phyloP scores from a whole-genome alignment of 2,888 invertebrate genomes.

The Eremobia ochroleuca region DNA sequence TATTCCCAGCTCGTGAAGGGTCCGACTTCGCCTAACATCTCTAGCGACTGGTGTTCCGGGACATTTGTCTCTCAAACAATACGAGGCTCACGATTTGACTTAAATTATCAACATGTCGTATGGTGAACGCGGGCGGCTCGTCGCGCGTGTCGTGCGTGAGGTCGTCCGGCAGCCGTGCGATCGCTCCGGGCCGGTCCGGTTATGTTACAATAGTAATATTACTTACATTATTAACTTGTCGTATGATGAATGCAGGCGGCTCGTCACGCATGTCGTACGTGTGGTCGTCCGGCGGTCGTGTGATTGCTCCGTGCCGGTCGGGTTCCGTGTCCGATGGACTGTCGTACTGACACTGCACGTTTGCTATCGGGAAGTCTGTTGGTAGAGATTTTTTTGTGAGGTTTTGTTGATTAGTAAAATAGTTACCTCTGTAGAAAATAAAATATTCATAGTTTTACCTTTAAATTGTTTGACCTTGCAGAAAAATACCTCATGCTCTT shows the following conservation, averaged over 20 bases:
- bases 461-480: background rate
- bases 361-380: conserved; percentile 91
- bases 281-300: conserved; percentile 80
- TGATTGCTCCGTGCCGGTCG: conserved; percentile 72
- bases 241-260: conserved; percentile 88
- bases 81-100: conserved; percentile 46
- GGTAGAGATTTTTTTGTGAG: background rate
- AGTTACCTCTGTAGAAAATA: background rate
- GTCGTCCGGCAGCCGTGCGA: conserved; percentile 75
- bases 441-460: background rate
- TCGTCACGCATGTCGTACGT: conserved; percentile 87
- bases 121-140: conserved; percentile 89
- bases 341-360: conserved; percentile 93
- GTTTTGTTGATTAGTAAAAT: background rate
- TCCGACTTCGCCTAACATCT: background rate
- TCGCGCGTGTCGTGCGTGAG: conserved; percentile 87
- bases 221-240: conserved; percentile 79
- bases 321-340: conserved; percentile 80
- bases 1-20: background rate
- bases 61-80: background rate
- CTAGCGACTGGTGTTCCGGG: background rate
- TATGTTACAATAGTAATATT: too few species aligned
- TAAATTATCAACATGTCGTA: conserved; percentile 82
- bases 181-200: conserved; percentile 71
- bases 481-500: background rate